These are phyloP conservation scores for Aleiodes alternator DNA, from an alignment of 2,888 invertebrate genomes.

Conservation along the genomic window DNA sequence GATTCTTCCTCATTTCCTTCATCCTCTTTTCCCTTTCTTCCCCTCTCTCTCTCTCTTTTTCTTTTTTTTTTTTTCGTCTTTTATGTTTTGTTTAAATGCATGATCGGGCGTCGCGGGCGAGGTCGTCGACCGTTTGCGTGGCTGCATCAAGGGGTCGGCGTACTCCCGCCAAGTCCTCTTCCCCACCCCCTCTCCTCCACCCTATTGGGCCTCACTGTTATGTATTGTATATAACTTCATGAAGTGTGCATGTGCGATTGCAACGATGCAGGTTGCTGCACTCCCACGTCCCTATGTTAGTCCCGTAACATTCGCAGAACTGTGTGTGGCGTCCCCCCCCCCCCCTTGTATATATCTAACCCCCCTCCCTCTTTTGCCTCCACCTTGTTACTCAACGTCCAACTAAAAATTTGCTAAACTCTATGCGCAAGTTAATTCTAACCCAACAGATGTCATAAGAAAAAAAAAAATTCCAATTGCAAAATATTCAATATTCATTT, in stretches of 20 bases:
- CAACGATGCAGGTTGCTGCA: slow-evolving; percentile 67
- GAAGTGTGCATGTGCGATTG: slow-evolving; percentile 59
- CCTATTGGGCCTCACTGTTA: slow-evolving; percentile 33
- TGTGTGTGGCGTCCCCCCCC: slow-evolving; percentile 53
- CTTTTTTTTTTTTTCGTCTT: background rate
- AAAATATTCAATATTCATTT: background rate
- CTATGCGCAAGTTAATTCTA: background rate
- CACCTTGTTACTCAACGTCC: background rate
- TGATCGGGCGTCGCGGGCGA: slow-evolving; percentile 54
- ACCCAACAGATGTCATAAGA: background rate
- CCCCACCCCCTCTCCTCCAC: slow-evolving; percentile 38
- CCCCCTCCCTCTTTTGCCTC: slow-evolving; percentile 11
- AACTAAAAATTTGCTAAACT: slow-evolving; percentile 2
- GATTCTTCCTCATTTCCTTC: background rate
- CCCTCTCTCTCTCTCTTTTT: background rate
- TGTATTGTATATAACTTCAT: slow-evolving; percentile 57
- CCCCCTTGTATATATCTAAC: slow-evolving; percentile 51
- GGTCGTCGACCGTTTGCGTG: slow-evolving; percentile 72
- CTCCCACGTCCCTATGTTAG: slow-evolving; percentile 74
- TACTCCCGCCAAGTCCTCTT: slow-evolving; percentile 62
- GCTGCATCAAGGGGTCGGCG: slow-evolving; percentile 69
- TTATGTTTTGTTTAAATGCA: slow-evolving; percentile 24
- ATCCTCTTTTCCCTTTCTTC: background rate
- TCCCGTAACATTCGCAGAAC: slow-evolving; percentile 75
- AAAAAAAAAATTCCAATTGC: background rate